Conservation (phyloP, 2,888 invertebrate species). For the Aspidiotus rigidus region DNA sequence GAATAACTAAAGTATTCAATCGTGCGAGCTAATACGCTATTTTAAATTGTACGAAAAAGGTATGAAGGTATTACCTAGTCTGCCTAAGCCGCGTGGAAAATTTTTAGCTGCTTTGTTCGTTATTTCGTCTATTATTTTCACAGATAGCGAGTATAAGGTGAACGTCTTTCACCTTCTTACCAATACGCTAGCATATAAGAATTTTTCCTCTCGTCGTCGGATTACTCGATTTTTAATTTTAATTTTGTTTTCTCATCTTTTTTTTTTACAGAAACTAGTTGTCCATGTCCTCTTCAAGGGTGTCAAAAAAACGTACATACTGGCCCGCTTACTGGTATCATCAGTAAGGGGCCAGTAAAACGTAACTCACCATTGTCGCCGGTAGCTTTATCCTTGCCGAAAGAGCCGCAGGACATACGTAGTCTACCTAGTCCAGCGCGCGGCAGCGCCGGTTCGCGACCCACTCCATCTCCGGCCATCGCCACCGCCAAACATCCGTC, state of each 20-base stretch:
- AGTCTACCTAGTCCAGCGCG: conserved; percentile 61
- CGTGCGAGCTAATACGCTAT: no score
- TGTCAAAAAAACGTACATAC: conserved; percentile 98
- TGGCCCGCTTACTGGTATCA: conserved; percentile 93
- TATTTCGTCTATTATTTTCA: no score
- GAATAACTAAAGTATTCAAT: no score
- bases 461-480: conserved; percentile 36
- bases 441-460: conserved; percentile 49
- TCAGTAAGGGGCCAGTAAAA: conserved; percentile 55
- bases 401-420: conserved; percentile 45
- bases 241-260: neutral
- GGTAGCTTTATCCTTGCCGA: conserved; percentile 47
- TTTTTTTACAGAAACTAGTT: conserved; percentile 47
- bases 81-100: no score
- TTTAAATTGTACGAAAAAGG: no score
- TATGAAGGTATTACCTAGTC: no score
- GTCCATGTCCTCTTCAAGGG: conserved; percentile 85
- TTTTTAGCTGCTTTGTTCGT: no score
- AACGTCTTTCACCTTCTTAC: no score
- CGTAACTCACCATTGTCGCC: conserved; percentile 41
- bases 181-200: no score
- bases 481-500: conserved; percentile 37
- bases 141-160: no score
- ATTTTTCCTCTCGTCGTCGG: no score
- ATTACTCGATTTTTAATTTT: no score